Evolutionary conservation across 1,140 invertebrate genomes (phyloP), one percentile per base, ranked within the genome.

Genomic region (Zaprionus africanus): DNA sequence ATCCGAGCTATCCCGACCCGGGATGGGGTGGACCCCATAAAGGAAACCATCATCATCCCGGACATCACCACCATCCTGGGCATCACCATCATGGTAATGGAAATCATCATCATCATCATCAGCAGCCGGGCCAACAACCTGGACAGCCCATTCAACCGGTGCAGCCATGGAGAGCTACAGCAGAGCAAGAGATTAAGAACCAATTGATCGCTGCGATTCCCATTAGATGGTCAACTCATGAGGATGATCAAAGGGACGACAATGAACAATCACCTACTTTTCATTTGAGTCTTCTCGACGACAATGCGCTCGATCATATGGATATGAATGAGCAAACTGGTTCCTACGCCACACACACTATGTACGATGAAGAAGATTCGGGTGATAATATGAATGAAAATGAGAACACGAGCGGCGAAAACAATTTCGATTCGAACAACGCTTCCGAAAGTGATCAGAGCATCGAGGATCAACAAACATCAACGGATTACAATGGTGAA

Each of bases 1-100:
- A 31, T 31, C 7, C 7, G 61, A 93, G 92, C 22, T 93, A 94
- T 13, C 96, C 96, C 61, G 94, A 92, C 5, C 94, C 93, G 24
- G 97, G 97, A 28, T 92, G n/a, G n/a, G n/a, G 92, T 58, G 85
- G 41, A 17, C 82, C 34, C n/a, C 95, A 95, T 65, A 93, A 92
- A 51, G 94, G 82, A 46, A 94, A 95, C 4, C 93, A 46, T 7
- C 28, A 43, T 3, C 26, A 58, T 2, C 31, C 54, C 28, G 62
- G 38, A 0, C 36, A 65, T 15, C 53, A 38, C 7, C 17, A 53
- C 7, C 34, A 56, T 19, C 51, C 62, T 12, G 62, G 51, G 4
- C 34, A 65, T 28, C 17, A 31, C 7, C 36, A 67, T 11, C 9
- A 19, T 34, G 7, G 28, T 1, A 19, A 13, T 2, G 65, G 53